Evolutionary conservation across 2,113 vertebrate genomes (phyloP).

Genomic region (Zosterops lateralis): DNA sequence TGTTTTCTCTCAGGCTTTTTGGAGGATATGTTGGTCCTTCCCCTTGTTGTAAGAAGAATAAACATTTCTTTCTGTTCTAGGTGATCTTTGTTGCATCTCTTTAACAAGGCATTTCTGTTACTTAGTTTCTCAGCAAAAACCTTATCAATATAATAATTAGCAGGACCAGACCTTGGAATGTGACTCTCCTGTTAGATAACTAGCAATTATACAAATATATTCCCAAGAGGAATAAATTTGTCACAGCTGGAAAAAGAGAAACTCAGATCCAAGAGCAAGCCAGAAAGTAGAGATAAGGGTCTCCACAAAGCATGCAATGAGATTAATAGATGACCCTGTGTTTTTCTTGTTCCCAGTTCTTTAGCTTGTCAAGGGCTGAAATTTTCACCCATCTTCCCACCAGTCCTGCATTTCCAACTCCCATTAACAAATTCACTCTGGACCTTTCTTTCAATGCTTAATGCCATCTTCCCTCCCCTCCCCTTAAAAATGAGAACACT

Average conservation of each 20-base stretch:
- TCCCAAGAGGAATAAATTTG: neutral
- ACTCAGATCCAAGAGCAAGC: neutral
- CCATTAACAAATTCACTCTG: neutral
- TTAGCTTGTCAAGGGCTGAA: neutral
- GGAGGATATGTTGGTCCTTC: neutral
- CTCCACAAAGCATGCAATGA: neutral
- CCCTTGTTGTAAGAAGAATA: neutral
- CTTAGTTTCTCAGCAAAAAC: neutral
- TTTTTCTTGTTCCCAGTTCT: neutral
- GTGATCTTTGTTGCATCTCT: neutral
- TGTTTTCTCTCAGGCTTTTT: neutral
- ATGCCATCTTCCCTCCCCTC: neutral
- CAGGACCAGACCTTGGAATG: neutral
- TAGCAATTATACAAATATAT: neutral
- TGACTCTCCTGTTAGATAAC: neutral
- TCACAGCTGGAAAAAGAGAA: neutral
- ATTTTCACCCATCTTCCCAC: neutral
- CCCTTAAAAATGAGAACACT: neutral
- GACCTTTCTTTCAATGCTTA: neutral
- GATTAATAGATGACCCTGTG: neutral
- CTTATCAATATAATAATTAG: neutral
- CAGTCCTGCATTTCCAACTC: neutral
- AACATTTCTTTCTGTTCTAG: neutral
- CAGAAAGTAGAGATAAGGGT: neutral
- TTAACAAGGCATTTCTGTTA: neutral